Evolutionary conservation across 2,797 vertebrate species (phyloP), one percentile per base, ranked within the genome.

Genomic region (Rhyacichthys aspro): DNA sequence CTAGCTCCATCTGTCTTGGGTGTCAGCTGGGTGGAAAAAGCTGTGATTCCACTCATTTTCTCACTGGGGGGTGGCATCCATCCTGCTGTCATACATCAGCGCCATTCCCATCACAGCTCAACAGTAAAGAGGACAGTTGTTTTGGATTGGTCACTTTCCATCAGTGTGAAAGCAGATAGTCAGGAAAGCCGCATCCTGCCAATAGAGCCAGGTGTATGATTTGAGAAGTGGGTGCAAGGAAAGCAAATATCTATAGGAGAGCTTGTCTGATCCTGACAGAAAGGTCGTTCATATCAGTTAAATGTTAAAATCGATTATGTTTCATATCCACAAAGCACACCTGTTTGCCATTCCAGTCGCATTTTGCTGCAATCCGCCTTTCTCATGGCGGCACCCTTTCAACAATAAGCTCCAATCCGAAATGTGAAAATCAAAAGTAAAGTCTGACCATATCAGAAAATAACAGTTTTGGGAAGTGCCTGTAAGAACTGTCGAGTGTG

Each of bases 1-100:
- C 71, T 68, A 67, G 76, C 70, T 86, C 86, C 86, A 86, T 89
- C 88, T 88, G 86, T 89, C 84, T 86, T 65, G 66, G 73, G 73
- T 83, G 84, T 87, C 83, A 84, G 76, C 75, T 73, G 82, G 80
- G 78, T 76, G 76, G 77, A 81, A 86, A 81, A 78, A 56, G 68
- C 75, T 77, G 70, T 55, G 74, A 86, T 84, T 88, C 72, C 75
- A 76, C 84, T 87, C 78, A 77, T 85, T 86, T 89, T 85, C 79
- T 78, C 72, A 82, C 42, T 5, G 62, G 83, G 74, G 67, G 74
- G 73, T 60, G 63, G 72, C 64, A 82, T 83, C 70, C 70, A 76
- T 80, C 76, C 71, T 70, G 63, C 65, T 77, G 80, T 66, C 74
- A 74, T 59, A 63, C 66, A 79, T 79, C 66, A 69, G 76, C 74